phyloP scores from a whole-genome alignment of 2,113 vertebrate species.

The rabbit (Oryctolagus cuniculus) region DNA sequence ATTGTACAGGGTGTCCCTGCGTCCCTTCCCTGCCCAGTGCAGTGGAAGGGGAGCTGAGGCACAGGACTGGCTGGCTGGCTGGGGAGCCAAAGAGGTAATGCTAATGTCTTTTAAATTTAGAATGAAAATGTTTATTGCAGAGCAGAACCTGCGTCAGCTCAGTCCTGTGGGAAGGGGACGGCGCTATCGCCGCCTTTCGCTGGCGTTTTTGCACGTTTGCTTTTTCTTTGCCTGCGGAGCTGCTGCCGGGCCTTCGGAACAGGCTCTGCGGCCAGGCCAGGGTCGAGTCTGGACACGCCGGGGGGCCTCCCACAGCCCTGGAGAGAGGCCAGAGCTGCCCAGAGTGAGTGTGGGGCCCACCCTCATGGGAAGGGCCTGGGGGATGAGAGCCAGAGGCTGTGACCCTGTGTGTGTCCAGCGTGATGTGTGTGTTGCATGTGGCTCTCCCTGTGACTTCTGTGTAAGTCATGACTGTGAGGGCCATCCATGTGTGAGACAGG shows the following conservation, averaged over 20 bases:
- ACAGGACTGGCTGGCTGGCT: slow-evolving; percentile 59
- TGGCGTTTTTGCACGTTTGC: slow-evolving; percentile 81
- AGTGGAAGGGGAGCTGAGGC: background rate
- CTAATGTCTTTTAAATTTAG: slow-evolving; percentile 85
- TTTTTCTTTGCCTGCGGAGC: slow-evolving; percentile 68
- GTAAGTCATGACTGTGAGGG: background rate
- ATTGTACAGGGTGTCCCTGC: background rate
- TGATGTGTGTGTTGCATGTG: background rate
- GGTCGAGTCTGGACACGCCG: background rate
- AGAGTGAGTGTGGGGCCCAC: slow-evolving; percentile 54
- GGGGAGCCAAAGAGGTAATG: slow-evolving; percentile 75
- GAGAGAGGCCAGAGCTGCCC: background rate
- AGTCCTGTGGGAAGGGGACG: slow-evolving; percentile 83
- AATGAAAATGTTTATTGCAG: slow-evolving; percentile 80
- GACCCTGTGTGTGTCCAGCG: background rate
- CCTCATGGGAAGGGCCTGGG: background rate
- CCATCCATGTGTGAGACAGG: fast-evolving
- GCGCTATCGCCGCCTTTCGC: slow-evolving; percentile 70
- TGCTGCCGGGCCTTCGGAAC: slow-evolving; percentile 60
- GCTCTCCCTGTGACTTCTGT: background rate
- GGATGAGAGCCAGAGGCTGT: background rate
- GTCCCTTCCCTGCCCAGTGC: background rate
- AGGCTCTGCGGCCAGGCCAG: slow-evolving; percentile 2
- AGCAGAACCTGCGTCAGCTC: slow-evolving; percentile 82
- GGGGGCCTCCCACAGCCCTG: background rate